These are phyloP conservation scores for Carettochelys insculpta DNA, from an alignment of 2,113 vertebrate genomes.

Conservation along the genomic window DNA sequence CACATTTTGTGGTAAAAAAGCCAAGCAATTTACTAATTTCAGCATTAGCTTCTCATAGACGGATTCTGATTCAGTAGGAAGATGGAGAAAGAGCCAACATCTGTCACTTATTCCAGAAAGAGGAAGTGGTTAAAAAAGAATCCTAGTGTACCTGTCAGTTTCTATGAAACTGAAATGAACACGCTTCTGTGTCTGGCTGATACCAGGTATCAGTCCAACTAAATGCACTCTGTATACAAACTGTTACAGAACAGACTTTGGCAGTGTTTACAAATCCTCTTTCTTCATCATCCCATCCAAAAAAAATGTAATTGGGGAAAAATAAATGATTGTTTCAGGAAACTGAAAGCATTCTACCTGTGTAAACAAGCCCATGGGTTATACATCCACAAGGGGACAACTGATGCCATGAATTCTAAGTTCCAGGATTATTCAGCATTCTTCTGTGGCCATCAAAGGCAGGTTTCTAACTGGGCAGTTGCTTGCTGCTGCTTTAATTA, in stretches of 20 bases:
- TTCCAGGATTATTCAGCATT: background rate
- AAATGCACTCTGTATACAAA: constrained; percentile 22
- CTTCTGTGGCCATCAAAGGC: background rate
- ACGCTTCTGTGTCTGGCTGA: background rate
- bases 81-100: constrained; percentile 1
- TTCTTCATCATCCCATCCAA: background rate
- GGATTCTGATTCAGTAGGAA: constrained; percentile 23
- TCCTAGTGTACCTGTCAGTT: constrained; percentile 14
- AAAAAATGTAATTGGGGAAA: background rate
- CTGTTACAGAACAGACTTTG: background rate
- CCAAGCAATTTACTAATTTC: constrained; percentile 39
- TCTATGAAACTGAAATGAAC: constrained; percentile 10
- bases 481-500: constrained; percentile 23
- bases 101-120: background rate
- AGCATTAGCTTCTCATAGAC: constrained; percentile 7
- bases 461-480: background rate
- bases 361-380: constrained; percentile 32
- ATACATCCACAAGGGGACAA: background rate
- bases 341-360: background rate
- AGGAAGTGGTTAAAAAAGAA: background rate
- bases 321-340: background rate
- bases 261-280: constrained; percentile 13
- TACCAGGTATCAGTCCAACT: background rate
- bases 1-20: constrained; percentile 37
- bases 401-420: constrained; percentile 12